Evolutionary conservation across 53 echinoderm and acorn worm genomes (phyloP).

Genomic region (Actinopyga echinites): DNA sequence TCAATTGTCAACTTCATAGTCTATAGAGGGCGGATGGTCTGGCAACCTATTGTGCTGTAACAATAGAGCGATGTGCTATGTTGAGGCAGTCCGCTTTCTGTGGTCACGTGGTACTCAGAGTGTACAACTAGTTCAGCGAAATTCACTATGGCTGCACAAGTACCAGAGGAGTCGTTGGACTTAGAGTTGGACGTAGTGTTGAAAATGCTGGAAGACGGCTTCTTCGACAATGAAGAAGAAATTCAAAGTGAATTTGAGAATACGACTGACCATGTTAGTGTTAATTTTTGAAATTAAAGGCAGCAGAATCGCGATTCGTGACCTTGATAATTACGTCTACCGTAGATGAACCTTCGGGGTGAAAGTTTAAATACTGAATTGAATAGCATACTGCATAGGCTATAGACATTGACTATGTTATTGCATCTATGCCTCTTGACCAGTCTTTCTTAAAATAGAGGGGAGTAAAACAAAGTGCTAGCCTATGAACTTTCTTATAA

Average conservation of each 20-base stretch:
- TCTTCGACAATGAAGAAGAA: conserved; percentile 12
- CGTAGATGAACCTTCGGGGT: not conserved
- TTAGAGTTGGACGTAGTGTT: not conserved
- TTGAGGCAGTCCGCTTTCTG: not conserved
- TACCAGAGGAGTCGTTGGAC: not conserved
- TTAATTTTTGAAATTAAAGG: not conserved
- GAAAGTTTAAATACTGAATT: no score
- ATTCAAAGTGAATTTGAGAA: conserved; percentile 3
- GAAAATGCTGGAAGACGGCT: conserved; percentile 6
- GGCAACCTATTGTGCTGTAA: not conserved
- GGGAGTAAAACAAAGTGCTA: no score
- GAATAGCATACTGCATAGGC: no score
- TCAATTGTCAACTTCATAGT: no score
- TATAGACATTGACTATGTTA: no score
- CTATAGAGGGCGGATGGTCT: not conserved
- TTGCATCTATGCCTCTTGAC: no score
- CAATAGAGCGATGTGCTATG: not conserved
- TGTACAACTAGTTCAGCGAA: not conserved
- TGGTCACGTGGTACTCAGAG: not conserved
- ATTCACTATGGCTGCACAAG: conserved; percentile 4
- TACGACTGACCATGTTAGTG: not conserved
- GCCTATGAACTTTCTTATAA: no score
- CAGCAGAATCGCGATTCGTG: not conserved
- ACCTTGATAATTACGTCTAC: not conserved
- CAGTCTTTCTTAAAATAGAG: no score